Percentiles rank a stretch among this genome's conserved stretches.
Evolutionary conservation across 2,797 vertebrate species (phyloP).

Genomic region (Pterois miles): DNA sequence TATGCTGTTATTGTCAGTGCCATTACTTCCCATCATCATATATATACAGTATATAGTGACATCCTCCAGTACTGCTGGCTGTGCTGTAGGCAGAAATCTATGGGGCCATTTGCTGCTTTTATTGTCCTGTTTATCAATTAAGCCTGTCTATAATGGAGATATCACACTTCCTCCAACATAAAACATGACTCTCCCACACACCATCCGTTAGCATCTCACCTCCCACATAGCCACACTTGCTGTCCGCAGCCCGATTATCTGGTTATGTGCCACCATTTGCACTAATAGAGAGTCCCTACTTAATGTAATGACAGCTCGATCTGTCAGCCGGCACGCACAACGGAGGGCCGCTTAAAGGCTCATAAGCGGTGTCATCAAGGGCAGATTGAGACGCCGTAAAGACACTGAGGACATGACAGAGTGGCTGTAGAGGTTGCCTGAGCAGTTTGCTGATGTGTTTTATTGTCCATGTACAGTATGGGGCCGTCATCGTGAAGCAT

Average conservation of each 20-base stretch:
- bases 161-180: conserved; percentile 79
- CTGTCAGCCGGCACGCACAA: conserved; percentile 50
- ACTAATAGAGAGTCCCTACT: conserved; percentile 73
- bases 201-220: conserved; percentile 82
- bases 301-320: conserved; percentile 74
- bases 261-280: conserved; percentile 78
- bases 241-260: conserved; percentile 73
- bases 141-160: conserved; percentile 75
- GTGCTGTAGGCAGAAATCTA: conserved; percentile 61
- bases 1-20: conserved; percentile 56
- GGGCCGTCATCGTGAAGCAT: conserved; percentile 29
- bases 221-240: conserved; percentile 81
- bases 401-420: conserved; percentile 56
- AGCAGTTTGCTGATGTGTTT: conserved; percentile 68
- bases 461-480: conserved; percentile 60
- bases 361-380: conserved; percentile 65
- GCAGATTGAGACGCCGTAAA: conserved; percentile 66
- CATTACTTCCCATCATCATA: conserved; percentile 33
- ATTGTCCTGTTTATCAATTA: conserved; percentile 83
- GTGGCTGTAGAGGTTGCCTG: conserved; percentile 55
- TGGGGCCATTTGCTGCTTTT: conserved; percentile 70
- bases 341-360: conserved; percentile 61
- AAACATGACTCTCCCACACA: conserved; percentile 83
- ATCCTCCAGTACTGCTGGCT: conserved; percentile 49
- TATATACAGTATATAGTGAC: conserved; percentile 37